Conservation (phyloP, 2,888 invertebrate species). For the Sesia apiformis region DNA sequence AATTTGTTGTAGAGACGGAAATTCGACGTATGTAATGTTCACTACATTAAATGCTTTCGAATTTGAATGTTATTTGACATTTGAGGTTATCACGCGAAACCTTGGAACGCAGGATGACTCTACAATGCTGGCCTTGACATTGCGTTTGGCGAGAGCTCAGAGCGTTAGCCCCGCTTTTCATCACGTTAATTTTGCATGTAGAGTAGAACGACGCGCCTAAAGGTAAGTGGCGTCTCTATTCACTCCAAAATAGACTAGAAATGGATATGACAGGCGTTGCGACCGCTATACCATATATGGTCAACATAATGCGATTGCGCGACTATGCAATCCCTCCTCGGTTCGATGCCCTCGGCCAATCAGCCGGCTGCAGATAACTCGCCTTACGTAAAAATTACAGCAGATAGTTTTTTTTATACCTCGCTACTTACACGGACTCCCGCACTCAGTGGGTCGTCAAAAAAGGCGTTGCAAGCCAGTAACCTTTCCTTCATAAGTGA, state of each 20-base stretch:
- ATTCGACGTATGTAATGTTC: too few relatives aligned
- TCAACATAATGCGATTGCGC: conserved; percentile 64
- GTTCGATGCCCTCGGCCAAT: conserved; percentile 59
- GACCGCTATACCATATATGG: conserved; percentile 66
- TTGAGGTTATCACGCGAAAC: neutral
- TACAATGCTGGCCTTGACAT: conserved; percentile 43
- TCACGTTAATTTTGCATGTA: conserved; percentile 3
- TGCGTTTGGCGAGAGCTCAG: conserved; percentile 29
- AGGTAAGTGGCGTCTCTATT: conserved; percentile 17
- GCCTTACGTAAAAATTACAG: conserved; percentile 2
- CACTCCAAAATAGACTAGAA: conserved; percentile 25
- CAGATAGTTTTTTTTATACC: neutral
- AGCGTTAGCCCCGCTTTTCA: conserved; percentile 33
- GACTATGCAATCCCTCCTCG: conserved; percentile 53
- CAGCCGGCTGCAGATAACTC: conserved; percentile 33
- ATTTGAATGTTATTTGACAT: neutral
- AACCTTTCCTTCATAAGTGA: conserved; percentile 63
- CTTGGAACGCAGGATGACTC: neutral
- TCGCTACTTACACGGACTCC: neutral
- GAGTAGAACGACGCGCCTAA: conserved; percentile 17
- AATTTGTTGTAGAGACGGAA: too few relatives aligned
- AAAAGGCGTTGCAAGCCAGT: conserved; percentile 60
- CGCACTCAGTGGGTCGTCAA: conserved; percentile 30
- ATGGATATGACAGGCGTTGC: conserved; percentile 41
- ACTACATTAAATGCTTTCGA: neutral